phyloP scores from a whole-genome alignment of 2,888 invertebrate genomes.

The Biston betularia region DNA sequence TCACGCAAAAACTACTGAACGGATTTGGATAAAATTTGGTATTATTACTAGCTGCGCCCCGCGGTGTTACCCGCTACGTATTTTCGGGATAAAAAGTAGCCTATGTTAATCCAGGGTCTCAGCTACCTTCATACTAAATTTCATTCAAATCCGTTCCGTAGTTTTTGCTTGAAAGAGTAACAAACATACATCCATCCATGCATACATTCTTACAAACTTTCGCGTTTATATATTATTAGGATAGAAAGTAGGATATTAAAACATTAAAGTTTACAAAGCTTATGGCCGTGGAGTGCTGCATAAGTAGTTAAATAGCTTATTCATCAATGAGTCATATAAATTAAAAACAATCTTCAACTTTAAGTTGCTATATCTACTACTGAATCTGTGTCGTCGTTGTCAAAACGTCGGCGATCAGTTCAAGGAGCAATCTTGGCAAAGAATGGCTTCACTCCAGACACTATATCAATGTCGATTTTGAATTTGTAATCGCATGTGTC shows the following conservation, averaged over 20 bases:
- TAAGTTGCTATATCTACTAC: not conserved
- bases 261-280: conserved; percentile 2
- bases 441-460: conserved; percentile 44
- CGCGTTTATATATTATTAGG: no score
- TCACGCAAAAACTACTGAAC: no score
- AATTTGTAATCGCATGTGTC: conserved; percentile 37
- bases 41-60: no score
- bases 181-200: no score
- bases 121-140: no score
- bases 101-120: no score
- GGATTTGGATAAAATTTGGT: no score
- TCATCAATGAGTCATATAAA: conserved; percentile 33
- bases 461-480: conserved; percentile 45
- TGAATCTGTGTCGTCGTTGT: conserved; percentile 13
- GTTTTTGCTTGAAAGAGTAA: no score
- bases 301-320: conserved; percentile 4
- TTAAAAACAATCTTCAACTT: conserved; percentile 35
- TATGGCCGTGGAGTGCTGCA: not conserved
- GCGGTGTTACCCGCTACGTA: no score
- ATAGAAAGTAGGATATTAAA: not conserved
- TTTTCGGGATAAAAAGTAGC: no score
- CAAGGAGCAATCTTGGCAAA: conserved; percentile 43
- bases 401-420: conserved; percentile 31
- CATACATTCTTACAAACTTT: no score
- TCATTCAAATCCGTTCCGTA: no score